Evolutionary conservation across 2,888 invertebrate species (phyloP).

Genomic region (Machimus rusticus): DNA sequence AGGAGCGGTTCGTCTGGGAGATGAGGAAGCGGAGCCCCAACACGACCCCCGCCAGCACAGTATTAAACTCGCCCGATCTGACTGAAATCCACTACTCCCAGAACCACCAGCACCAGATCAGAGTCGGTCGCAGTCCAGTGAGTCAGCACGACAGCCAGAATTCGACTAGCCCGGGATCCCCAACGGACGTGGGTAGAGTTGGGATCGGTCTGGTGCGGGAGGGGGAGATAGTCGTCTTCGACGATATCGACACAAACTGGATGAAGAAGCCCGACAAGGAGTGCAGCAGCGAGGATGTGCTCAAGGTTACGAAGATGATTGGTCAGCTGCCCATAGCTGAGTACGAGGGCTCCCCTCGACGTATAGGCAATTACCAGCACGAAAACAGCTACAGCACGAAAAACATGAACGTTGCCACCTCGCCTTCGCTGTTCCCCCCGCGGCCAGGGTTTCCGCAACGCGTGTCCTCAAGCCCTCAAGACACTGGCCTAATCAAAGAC

Average conservation of each 20-base stretch:
- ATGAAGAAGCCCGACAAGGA: conserved; percentile 53
- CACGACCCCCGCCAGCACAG: conserved; percentile 61
- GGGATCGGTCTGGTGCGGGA: conserved; percentile 68
- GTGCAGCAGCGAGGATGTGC: conserved; percentile 56
- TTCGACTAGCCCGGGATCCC: conserved; percentile 59
- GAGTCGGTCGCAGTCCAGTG: conserved; percentile 61
- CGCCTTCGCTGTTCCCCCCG: conserved; percentile 75
- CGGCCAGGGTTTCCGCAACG: conserved; percentile 86
- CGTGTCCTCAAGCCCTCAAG: conserved; percentile 54
- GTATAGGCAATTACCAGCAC: conserved; percentile 72
- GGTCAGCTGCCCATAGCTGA: conserved; percentile 81
- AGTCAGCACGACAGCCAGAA: conserved; percentile 49
- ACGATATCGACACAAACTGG: conserved; percentile 64
- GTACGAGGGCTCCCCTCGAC: conserved; percentile 88
- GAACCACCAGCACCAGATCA: conserved; percentile 58
- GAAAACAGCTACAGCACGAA: conserved; percentile 23
- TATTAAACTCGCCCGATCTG: conserved; percentile 61
- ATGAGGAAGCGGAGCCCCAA: conserved; percentile 61
- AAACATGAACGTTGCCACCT: conserved; percentile 60
- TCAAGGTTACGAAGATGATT: conserved; percentile 63
- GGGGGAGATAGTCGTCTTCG: conserved; percentile 88
- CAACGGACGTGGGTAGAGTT: conserved; percentile 58
- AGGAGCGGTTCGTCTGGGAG: conserved; percentile 62
- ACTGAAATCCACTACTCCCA: conserved; percentile 58
- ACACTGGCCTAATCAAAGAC: conserved; percentile 18